Percentiles rank a stretch among this genome's conserved stretches.
phyloP scores from a whole-genome alignment of 2,888 invertebrate species.

The Ectropis crepuscularia region DNA sequence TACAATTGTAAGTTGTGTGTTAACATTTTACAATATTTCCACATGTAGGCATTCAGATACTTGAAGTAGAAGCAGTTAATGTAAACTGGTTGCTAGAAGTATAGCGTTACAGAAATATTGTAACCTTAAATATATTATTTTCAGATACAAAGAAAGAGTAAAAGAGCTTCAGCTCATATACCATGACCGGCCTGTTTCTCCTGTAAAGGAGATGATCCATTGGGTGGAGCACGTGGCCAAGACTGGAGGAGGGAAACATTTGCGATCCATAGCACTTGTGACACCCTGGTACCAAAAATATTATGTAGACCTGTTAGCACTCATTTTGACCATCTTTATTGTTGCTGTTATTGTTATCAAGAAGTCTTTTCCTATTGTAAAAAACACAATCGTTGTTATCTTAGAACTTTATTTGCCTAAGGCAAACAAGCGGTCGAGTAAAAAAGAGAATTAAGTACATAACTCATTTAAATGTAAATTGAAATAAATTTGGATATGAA shows the following conservation, averaged over 20 bases:
- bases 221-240: slow-evolving; percentile 65
- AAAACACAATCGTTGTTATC: not conserved
- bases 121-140: not conserved
- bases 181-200: slow-evolving; percentile 56
- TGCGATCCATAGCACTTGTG: slow-evolving; percentile 57
- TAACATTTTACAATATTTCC: too few relatives aligned
- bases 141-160: slow-evolving; percentile 55
- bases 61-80: too few relatives aligned
- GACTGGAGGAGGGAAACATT: slow-evolving; percentile 59
- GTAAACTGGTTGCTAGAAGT: too few relatives aligned
- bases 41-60: too few relatives aligned
- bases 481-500: too few relatives aligned
- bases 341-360: not conserved
- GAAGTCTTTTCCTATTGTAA: not conserved
- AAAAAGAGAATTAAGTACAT: slow-evolving; percentile 1
- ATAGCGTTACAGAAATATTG: not conserved
- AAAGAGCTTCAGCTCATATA: slow-evolving; percentile 58
- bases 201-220: slow-evolving; percentile 55
- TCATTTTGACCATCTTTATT: not conserved
- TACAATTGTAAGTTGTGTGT: too few relatives aligned
- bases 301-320: slow-evolving; percentile 56
- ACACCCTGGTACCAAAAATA: slow-evolving; percentile 61
- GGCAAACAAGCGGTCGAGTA: not conserved
- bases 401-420: not conserved
- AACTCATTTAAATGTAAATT: too few relatives aligned